Evolutionary conservation across 2,888 invertebrate genomes (phyloP).

Genomic region (Pristionchus mayeri): DNA sequence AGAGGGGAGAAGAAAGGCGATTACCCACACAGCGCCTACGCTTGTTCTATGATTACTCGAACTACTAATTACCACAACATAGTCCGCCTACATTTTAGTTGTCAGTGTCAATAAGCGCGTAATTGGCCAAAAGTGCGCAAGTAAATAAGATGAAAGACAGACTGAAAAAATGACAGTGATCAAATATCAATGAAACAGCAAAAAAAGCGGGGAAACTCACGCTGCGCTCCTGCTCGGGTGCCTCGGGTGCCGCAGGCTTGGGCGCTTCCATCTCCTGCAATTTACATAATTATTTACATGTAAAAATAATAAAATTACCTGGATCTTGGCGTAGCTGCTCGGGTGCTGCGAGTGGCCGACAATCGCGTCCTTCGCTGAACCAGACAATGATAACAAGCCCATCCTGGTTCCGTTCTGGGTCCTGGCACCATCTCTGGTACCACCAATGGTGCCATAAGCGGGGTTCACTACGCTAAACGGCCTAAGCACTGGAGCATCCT

Average conservation of each 20-base stretch:
- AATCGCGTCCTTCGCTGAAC: slow-evolving; percentile 73
- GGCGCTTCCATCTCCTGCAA: slow-evolving; percentile 70
- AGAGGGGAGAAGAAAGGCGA: slow-evolving; percentile 12
- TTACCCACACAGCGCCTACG: slow-evolving; percentile 11
- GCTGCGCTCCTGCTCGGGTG: slow-evolving; percentile 66
- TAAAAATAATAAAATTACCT: slow-evolving; percentile 41
- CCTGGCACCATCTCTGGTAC: neutral
- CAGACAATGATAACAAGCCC: slow-evolving; percentile 58
- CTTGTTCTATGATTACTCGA: neutral
- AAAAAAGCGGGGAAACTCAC: slow-evolving; percentile 48
- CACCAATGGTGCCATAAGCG: neutral
- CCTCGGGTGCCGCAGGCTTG: slow-evolving; percentile 66
- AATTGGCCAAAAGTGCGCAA: no score
- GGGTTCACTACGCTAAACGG: neutral
- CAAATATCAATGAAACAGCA: no score
- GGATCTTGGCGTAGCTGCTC: slow-evolving; percentile 68
- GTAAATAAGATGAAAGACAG: no score
- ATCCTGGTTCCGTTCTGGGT: slow-evolving; percentile 49
- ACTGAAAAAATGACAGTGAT: neutral
- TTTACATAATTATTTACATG: neutral
- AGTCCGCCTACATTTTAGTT: no score
- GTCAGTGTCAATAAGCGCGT: no score
- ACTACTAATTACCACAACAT: no score
- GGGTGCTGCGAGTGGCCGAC: slow-evolving; percentile 72
- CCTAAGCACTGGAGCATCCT: neutral